phyloP scores from a whole-genome alignment of 1,140 invertebrate species.

The Cydia splendana region DNA sequence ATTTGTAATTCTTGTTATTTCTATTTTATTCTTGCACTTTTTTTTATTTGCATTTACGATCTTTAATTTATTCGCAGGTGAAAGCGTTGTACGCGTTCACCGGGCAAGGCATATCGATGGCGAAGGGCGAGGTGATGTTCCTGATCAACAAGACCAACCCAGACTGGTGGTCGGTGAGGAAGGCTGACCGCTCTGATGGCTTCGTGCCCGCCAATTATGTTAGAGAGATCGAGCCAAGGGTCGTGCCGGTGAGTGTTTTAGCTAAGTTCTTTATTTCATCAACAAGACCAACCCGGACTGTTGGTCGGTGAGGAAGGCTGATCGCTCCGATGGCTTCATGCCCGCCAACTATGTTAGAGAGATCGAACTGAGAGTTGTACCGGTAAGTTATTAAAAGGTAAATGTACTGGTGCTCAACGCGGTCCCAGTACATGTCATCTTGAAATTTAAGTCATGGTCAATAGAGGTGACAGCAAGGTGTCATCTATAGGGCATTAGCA shows the following conservation, averaged over 20 bases:
- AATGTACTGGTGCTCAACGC: too few species aligned
- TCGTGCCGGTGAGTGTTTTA: conserved; percentile 51
- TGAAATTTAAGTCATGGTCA: too few species aligned
- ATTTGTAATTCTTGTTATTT: too few species aligned
- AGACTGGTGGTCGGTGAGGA: conserved; percentile 99
- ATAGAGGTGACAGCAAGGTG: too few species aligned
- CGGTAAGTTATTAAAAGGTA: too few species aligned
- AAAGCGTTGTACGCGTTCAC: conserved; percentile 93
- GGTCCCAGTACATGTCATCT: too few species aligned
- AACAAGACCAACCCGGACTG: conserved; percentile 98
- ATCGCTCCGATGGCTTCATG: conserved; percentile 96
- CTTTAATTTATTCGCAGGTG: conserved; percentile 76
- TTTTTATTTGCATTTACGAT: too few species aligned
- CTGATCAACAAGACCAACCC: conserved; percentile 96
- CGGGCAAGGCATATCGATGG: conserved; percentile 96
- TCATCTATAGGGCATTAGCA: too few species aligned
- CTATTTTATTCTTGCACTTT: too few species aligned
- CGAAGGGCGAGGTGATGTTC: conserved; percentile 96
- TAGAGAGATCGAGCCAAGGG: conserved; percentile 93
- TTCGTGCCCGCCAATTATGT: conserved; percentile 99
- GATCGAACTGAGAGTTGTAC: conserved; percentile 89
- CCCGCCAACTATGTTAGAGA: conserved; percentile 98
- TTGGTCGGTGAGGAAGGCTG: conserved; percentile 97
- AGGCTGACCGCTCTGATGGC: conserved; percentile 94
- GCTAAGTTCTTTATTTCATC: conserved; percentile 80